phyloP scores from a whole-genome alignment of 1,140 invertebrate species.

The Papilio helenus region DNA sequence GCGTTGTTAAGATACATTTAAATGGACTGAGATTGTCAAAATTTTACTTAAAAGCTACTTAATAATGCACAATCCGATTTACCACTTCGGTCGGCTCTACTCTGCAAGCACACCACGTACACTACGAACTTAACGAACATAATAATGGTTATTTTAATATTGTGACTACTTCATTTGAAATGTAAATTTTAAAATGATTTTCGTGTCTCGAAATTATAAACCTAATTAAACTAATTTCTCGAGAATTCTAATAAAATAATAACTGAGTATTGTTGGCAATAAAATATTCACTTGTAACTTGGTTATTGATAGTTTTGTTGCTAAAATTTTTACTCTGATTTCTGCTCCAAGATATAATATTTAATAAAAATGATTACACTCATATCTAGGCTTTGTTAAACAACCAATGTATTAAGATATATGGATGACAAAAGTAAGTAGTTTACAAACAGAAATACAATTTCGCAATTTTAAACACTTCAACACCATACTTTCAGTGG shows the following conservation, averaged over 20 bases:
- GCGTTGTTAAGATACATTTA: conserved; percentile 36
- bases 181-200: neutral
- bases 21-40: conserved; percentile 39
- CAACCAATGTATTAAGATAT: no score
- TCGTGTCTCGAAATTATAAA: neutral
- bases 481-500: conserved; percentile 44
- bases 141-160: neutral
- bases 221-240: no score
- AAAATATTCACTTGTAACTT: no score
- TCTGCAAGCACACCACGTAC: conserved; percentile 41
- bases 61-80: conserved; percentile 59
- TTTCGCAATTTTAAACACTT: neutral
- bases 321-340: no score
- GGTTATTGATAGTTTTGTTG: no score
- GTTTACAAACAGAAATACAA: neutral
- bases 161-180: neutral
- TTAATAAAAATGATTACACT: no score
- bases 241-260: neutral
- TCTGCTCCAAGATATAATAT: no score
- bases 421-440: neutral
- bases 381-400: no score
- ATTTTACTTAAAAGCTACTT: conserved; percentile 50
- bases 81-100: conserved; percentile 45
- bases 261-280: neutral
- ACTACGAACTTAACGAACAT: conserved; percentile 40